Percentiles rank a stretch among this genome's conserved stretches.
Evolutionary conservation across 2,888 invertebrate species (phyloP).

Genomic region (Tricholauxania praeusta): DNA sequence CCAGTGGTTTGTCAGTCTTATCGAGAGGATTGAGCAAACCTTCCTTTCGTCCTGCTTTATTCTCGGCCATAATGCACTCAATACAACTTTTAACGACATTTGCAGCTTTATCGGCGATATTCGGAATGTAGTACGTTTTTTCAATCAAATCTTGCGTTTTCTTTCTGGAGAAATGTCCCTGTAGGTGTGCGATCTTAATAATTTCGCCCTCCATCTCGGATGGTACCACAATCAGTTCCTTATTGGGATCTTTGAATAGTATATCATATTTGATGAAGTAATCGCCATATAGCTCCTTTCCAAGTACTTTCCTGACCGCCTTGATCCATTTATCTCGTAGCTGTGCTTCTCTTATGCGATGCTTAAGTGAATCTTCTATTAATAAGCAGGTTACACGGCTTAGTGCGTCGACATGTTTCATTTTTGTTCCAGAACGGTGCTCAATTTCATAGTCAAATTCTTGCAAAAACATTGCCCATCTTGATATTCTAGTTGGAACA

Average conservation of each 20-base stretch:
- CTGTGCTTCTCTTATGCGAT: no score
- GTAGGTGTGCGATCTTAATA: conserved; percentile 57
- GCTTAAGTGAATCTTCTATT: no score
- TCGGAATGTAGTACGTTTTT: conserved; percentile 26
- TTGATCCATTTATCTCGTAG: conserved; percentile 45
- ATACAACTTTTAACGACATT: no score
- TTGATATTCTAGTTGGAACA: conserved; percentile 49
- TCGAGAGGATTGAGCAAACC: conserved; percentile 55
- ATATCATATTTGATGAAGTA: conserved; percentile 40
- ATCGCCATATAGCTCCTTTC: conserved; percentile 38
- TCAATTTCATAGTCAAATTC: no score
- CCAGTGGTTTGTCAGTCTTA: conserved; percentile 54
- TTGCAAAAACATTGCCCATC: conserved; percentile 47
- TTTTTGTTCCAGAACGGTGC: no score
- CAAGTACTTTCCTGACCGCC: conserved; percentile 38
- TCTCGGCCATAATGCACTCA: conserved; percentile 39
- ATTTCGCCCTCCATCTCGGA: conserved; percentile 56
- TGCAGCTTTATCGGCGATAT: conserved; percentile 16
- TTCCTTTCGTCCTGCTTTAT: conserved; percentile 57
- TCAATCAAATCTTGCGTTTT: conserved; percentile 51
- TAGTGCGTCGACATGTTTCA: no score
- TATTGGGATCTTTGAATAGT: conserved; percentile 37
- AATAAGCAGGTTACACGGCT: no score
- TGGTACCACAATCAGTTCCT: conserved; percentile 56
- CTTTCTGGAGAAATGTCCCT: conserved; percentile 57